These are phyloP conservation scores for Abscondita cerata DNA, from an alignment of 2,888 invertebrate genomes.

Conservation along the genomic window DNA sequence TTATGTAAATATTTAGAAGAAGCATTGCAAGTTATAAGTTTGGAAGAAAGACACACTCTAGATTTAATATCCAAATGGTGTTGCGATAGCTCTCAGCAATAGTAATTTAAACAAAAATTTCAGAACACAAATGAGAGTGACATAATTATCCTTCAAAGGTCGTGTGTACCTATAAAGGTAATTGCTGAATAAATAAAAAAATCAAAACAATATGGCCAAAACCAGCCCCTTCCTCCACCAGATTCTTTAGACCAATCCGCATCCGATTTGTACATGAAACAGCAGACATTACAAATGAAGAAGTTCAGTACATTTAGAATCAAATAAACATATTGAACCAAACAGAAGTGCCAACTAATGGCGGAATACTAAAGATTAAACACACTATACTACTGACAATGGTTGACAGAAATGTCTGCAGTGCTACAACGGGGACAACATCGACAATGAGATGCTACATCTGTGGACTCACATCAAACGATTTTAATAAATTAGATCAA, in stretches of 20 bases:
- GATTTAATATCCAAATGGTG: constrained; percentile 39
- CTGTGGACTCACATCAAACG: constrained; percentile 48
- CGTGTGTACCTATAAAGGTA: constrained; percentile 16
- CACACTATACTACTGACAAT: constrained; percentile 46
- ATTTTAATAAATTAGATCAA: constrained; percentile 45
- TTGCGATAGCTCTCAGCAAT: constrained; percentile 42
- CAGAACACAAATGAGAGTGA: constrained; percentile 33
- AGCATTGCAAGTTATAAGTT: too few relatives aligned
- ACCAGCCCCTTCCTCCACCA: constrained; percentile 43
- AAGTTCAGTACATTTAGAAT: constrained; percentile 26
- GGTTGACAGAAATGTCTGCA: constrained; percentile 51
- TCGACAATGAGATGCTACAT: constrained; percentile 50
- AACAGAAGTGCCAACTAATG: neutral
- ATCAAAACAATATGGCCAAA: constrained; percentile 40
- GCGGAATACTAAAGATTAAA: constrained; percentile 39
- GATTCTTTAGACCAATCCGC: constrained; percentile 42
- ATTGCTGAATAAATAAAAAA: neutral
- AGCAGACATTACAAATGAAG: constrained; percentile 35
- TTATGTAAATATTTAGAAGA: too few relatives aligned
- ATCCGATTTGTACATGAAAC: constrained; percentile 38
- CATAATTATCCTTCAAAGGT: constrained; percentile 43
- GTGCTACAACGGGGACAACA: constrained; percentile 46
- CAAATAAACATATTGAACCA: neutral
- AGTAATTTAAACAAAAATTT: constrained; percentile 43
- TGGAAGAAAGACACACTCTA: constrained; percentile 12